Evolutionary conservation across 2,888 invertebrate genomes (phyloP).

Genomic region (Xanthia icteritia): DNA sequence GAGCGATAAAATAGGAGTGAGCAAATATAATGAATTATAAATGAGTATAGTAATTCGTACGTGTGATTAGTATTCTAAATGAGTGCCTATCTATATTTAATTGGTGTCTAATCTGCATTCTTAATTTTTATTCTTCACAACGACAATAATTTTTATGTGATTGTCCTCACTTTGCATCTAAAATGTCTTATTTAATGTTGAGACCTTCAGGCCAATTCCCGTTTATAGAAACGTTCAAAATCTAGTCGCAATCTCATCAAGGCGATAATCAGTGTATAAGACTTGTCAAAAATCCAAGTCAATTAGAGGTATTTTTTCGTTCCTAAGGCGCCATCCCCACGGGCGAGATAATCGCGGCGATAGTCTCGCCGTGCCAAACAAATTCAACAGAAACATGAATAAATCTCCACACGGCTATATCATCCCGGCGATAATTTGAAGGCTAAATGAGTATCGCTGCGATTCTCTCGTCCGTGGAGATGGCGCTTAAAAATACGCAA

Average conservation of each 20-base stretch:
- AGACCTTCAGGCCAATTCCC: not conserved
- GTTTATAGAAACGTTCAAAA: not conserved
- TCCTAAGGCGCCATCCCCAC: too few species aligned
- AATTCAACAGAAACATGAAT: too few species aligned
- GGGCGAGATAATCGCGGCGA: too few species aligned
- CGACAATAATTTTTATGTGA: slow-evolving; percentile 36
- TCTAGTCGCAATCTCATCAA: not conserved
- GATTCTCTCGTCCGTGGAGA: too few species aligned
- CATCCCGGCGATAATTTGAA: too few species aligned
- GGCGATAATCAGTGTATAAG: not conserved
- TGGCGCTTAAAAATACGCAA: not conserved
- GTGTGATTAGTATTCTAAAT: slow-evolving; percentile 65
- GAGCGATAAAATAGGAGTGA: slow-evolving; percentile 5
- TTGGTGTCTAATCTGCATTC: slow-evolving; percentile 51
- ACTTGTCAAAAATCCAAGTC: not conserved
- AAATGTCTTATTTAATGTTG: not conserved
- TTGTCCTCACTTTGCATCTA: slow-evolving; percentile 9
- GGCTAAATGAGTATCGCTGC: too few species aligned
- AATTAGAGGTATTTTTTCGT: too few species aligned
- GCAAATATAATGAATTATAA: slow-evolving; percentile 26
- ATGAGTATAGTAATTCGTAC: slow-evolving; percentile 27
- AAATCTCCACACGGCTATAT: too few species aligned
- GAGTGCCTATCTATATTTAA: slow-evolving; percentile 68
- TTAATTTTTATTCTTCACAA: slow-evolving; percentile 33
- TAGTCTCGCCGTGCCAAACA: too few species aligned